phyloP scores from a whole-genome alignment of 2,888 invertebrate species.

The Lasioglossum calceatum region DNA sequence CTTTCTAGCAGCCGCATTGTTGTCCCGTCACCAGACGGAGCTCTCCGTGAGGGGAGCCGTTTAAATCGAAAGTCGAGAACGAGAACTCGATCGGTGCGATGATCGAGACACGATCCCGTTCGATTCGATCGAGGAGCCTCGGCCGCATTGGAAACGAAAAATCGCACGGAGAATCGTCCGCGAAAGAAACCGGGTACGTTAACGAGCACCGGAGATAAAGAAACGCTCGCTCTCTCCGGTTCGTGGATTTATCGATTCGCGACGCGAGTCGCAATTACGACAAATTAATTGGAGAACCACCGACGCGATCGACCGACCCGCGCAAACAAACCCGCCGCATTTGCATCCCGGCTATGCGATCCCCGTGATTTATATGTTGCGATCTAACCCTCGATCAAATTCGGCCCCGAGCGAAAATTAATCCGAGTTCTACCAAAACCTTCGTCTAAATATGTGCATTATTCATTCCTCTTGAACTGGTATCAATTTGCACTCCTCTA shows the following conservation, averaged over 20 bases:
- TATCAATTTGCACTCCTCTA: background rate
- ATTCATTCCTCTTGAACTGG: background rate
- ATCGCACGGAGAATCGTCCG: background rate
- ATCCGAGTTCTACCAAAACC: background rate
- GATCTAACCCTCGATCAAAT: conserved; percentile 23
- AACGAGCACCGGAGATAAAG: background rate
- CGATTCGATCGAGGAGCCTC: background rate
- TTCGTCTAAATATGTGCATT: background rate
- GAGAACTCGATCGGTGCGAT: conserved; percentile 2
- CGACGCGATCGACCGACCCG: conserved; percentile 40
- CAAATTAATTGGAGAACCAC: conserved; percentile 66
- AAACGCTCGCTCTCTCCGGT: background rate
- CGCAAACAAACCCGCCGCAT: conserved; percentile 42
- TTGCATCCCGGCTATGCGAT: conserved; percentile 53
- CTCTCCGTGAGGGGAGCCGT: conserved; percentile 24
- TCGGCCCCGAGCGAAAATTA: background rate
- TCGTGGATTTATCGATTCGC: conserved; percentile 10
- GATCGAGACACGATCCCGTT: conserved; percentile 19
- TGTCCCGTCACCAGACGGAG: conserved; percentile 36
- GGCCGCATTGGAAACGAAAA: background rate
- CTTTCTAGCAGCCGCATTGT: conserved; percentile 69
- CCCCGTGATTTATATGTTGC: conserved; percentile 68
- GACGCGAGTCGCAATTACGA: conserved; percentile 61
- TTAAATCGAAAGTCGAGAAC: conserved; percentile 44
- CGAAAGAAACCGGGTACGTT: background rate